A percentile compares a stretch with the other conserved stretches of the same genome.
These are phyloP conservation scores for Pantelozetes paolii DNA, from an alignment of 2,888 invertebrate species.

Conservation along the genomic window DNA sequence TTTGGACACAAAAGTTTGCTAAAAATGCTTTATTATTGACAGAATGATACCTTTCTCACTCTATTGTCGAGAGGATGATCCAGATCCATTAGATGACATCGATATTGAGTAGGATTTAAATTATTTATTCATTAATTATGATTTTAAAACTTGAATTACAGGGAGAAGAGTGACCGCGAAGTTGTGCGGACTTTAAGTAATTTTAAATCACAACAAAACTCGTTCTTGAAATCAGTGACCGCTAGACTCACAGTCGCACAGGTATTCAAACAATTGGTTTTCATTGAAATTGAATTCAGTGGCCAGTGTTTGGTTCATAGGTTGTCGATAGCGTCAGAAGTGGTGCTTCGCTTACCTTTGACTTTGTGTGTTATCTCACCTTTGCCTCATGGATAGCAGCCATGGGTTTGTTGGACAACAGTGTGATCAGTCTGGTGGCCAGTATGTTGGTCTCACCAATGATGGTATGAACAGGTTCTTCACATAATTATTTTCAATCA, in stretches of 20 bases:
- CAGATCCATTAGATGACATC: slow-evolving; percentile 33
- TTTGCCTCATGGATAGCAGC: slow-evolving; percentile 71
- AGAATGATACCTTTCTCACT: slow-evolving; percentile 44
- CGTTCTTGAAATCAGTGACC: slow-evolving; percentile 64
- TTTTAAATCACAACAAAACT: slow-evolving; percentile 48
- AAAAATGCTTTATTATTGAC: no score
- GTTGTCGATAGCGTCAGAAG: slow-evolving; percentile 65
- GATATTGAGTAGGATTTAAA: background rate
- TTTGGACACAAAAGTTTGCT: background rate
- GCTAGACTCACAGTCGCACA: slow-evolving; percentile 67
- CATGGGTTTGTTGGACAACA: slow-evolving; percentile 69
- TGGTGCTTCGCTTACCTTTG: slow-evolving; percentile 69
- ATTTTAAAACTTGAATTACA: background rate
- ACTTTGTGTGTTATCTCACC: slow-evolving; percentile 66
- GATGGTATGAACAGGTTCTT: slow-evolving; percentile 59
- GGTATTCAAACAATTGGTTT: no score
- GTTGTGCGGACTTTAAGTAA: slow-evolving; percentile 28
- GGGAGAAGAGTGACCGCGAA: slow-evolving; percentile 16
- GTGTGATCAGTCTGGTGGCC: slow-evolving; percentile 68
- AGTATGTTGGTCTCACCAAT: slow-evolving; percentile 76
- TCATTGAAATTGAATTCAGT: no score
- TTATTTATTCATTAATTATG: background rate
- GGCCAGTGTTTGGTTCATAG: slow-evolving; percentile 45
- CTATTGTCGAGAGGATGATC: slow-evolving; percentile 38
- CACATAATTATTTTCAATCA: background rate